phyloP scores from a whole-genome alignment of 2,888 invertebrate genomes.

The Hypselothyrea guttata region DNA sequence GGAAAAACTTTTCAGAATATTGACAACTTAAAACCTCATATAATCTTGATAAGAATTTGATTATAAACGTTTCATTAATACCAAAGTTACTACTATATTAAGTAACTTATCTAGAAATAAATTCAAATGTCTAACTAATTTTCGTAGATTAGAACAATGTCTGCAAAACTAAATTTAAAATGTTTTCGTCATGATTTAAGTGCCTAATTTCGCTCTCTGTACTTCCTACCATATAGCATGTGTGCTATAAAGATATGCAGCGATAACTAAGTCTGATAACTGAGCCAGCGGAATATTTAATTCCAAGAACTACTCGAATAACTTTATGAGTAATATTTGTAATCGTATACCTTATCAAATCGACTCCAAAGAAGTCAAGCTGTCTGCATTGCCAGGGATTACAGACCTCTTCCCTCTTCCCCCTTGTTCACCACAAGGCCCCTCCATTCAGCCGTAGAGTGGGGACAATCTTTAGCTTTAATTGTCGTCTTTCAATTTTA shows the following conservation, averaged over 20 bases:
- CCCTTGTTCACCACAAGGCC: slow-evolving; percentile 41
- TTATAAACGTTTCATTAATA: too few relatives aligned
- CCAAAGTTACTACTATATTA: too few relatives aligned
- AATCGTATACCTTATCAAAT: slow-evolving; percentile 29
- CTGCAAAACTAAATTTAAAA: too few relatives aligned
- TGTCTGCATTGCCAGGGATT: slow-evolving; percentile 27
- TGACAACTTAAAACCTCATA: too few relatives aligned
- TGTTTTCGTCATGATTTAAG: too few relatives aligned
- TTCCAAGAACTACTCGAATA: slow-evolving; percentile 34
- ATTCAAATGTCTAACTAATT: too few relatives aligned
- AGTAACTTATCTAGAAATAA: too few relatives aligned
- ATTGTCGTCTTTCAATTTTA: slow-evolving; percentile 70
- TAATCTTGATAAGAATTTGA: too few relatives aligned
- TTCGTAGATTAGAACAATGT: too few relatives aligned
- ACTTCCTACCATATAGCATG: background rate
- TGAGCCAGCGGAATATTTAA: slow-evolving; percentile 1
- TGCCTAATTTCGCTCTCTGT: background rate
- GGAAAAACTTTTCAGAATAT: too few relatives aligned
- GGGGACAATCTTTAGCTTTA: slow-evolving; percentile 24
- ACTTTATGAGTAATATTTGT: slow-evolving; percentile 17
- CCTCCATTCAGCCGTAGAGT: slow-evolving; percentile 31
- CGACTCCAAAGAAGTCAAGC: slow-evolving; percentile 33
- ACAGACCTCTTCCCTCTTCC: background rate
- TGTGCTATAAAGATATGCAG: slow-evolving; percentile 13
- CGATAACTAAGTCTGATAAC: slow-evolving; percentile 12